Conservation (phyloP, 2,888 invertebrate genomes). For the Eulithis testata region DNA sequence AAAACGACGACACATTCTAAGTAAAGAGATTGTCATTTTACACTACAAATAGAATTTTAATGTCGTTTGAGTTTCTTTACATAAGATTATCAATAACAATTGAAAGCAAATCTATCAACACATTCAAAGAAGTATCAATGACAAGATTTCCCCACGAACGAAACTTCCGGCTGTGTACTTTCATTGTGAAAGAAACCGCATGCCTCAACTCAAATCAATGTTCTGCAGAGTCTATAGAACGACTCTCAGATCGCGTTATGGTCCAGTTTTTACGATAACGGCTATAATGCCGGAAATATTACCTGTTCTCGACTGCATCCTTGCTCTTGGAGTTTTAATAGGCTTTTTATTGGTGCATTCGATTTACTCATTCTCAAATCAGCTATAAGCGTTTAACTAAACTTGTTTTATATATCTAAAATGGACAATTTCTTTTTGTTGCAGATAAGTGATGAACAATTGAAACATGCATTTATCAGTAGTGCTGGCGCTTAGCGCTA, state of each 20-base stretch:
- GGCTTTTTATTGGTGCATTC: conserved; percentile 43
- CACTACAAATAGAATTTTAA: too few relatives aligned
- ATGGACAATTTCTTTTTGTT: conserved; percentile 56
- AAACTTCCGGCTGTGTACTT: conserved; percentile 40
- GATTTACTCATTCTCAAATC: conserved; percentile 36
- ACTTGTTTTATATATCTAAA: conserved; percentile 11
- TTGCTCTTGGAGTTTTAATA: conserved; percentile 57
- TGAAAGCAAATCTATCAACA: conserved; percentile 16
- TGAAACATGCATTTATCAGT: conserved; percentile 68
- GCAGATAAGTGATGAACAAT: conserved; percentile 71
- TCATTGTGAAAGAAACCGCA: conserved; percentile 40
- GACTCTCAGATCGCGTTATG: conserved; percentile 52
- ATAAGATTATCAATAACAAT: neutral
- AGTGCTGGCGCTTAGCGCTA: conserved; percentile 66
- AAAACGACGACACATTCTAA: neutral
- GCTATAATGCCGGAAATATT: conserved; percentile 66
- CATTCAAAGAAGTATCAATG: conserved; percentile 33
- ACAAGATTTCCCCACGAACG: conserved; percentile 36
- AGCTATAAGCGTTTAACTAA: conserved; percentile 13
- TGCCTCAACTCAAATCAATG: conserved; percentile 39
- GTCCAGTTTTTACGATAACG: conserved; percentile 57
- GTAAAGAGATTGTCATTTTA: neutral
- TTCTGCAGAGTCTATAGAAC: conserved; percentile 43
- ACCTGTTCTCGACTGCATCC: conserved; percentile 69
- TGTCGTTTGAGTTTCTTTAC: neutral